phyloP scores from a whole-genome alignment of 2,888 invertebrate genomes.

The Spisula subtruncata region DNA sequence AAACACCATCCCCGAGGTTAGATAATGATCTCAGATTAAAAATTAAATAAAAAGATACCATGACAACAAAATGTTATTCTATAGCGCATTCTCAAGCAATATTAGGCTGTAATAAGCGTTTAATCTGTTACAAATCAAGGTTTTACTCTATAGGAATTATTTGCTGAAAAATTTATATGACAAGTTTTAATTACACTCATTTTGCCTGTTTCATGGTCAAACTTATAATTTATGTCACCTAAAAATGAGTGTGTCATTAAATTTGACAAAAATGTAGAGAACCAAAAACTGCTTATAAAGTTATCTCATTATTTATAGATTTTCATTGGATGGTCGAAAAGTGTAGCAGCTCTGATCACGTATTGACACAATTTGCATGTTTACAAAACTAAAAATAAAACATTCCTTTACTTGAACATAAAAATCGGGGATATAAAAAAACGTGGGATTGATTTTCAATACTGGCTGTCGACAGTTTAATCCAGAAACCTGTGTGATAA shows the following conservation, averaged over 20 bases:
- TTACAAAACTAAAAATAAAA: slow-evolving; percentile 14
- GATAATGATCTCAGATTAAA: not conserved
- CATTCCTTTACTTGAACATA: not conserved
- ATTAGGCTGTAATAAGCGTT: not conserved
- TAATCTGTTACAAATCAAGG: not conserved
- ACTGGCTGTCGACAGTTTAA: not conserved
- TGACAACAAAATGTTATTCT: not conserved
- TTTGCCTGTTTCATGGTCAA: not conserved
- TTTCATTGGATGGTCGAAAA: not conserved
- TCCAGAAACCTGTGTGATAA: not conserved
- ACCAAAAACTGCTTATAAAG: not conserved
- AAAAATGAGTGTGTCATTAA: not conserved
- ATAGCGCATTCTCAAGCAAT: not conserved
- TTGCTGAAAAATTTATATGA: not conserved
- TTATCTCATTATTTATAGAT: slow-evolving; percentile 3
- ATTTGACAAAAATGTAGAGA: not conserved
- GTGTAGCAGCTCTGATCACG: not conserved
- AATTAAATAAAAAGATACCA: not conserved
- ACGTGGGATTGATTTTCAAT: not conserved
- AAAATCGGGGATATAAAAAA: slow-evolving; percentile 2
- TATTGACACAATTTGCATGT: not conserved
- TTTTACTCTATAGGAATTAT: not conserved
- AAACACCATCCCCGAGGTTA: not conserved
- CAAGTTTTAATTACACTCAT: not conserved
- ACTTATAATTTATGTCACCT: not conserved